These are phyloP conservation scores for Eriosoma lanigerum DNA, from an alignment of 1,140 invertebrate genomes.

Conservation along the genomic window DNA sequence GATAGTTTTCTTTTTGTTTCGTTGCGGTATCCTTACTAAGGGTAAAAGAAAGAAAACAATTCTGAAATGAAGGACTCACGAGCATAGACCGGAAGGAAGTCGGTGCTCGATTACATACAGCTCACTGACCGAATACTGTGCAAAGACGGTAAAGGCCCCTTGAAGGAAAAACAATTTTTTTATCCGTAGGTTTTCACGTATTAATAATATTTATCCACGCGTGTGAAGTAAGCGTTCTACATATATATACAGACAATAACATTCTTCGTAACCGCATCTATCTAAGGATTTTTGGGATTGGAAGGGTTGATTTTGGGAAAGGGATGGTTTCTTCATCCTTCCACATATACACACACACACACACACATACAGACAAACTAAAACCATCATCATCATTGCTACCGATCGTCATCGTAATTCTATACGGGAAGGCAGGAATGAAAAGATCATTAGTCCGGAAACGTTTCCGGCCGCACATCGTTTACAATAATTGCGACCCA, in stretches of 20 bases:
- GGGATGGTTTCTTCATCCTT: slow-evolving; percentile 5
- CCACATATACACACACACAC: neutral
- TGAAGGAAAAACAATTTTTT: slow-evolving; percentile 38
- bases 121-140: neutral
- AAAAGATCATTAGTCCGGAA: slow-evolving; percentile 44
- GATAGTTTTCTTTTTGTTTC: neutral
- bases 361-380: neutral
- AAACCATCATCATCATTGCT: neutral
- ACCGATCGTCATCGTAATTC: neutral
- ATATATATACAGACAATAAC: slow-evolving; percentile 27
- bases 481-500: slow-evolving; percentile 33
- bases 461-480: slow-evolving; percentile 30
- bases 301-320: neutral
- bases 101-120: slow-evolving; percentile 14
- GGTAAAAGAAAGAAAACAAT: neutral
- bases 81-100: neutral
- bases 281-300: neutral
- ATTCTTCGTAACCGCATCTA: slow-evolving; percentile 8
- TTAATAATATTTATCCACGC: slow-evolving; percentile 25
- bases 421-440: slow-evolving; percentile 3
- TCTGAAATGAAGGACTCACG: neutral
- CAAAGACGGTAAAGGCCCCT: neutral
- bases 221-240: neutral
- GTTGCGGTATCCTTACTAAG: neutral
- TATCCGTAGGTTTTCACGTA: neutral